Evolutionary conservation across 2,888 invertebrate genomes (phyloP).

Genomic region (Iphiclides podalirius): DNA sequence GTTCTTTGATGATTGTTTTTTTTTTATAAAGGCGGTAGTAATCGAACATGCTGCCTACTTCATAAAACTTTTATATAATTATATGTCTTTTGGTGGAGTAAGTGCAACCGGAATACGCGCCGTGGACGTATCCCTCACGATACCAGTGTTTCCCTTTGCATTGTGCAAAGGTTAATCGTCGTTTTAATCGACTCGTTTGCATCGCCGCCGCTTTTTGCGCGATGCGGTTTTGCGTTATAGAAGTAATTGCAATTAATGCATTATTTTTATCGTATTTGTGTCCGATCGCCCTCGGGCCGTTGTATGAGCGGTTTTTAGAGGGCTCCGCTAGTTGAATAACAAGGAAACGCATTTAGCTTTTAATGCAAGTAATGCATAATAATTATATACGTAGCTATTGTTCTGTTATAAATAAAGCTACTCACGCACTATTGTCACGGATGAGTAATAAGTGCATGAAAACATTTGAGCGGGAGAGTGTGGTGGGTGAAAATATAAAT

Average conservation of each 20-base stretch:
- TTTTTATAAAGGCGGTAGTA: no score
- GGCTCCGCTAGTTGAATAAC: slow-evolving; percentile 11
- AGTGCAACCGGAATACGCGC: no score
- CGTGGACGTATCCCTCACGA: no score
- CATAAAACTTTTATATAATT: neutral
- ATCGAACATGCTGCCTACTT: no score
- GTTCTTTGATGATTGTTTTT: no score
- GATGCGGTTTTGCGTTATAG: slow-evolving; percentile 19
- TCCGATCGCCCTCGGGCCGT: slow-evolving; percentile 15
- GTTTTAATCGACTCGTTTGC: slow-evolving; percentile 30
- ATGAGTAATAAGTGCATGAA: slow-evolving; percentile 2
- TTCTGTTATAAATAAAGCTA: slow-evolving; percentile 4
- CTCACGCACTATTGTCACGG: slow-evolving; percentile 5
- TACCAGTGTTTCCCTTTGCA: slow-evolving; percentile 24
- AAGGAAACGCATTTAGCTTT: slow-evolving; percentile 18
- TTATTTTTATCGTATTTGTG: slow-evolving; percentile 16
- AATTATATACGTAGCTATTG: slow-evolving; percentile 12
- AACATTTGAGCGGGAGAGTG: neutral
- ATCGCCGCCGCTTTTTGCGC: slow-evolving; percentile 20
- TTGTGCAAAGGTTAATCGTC: slow-evolving; percentile 34
- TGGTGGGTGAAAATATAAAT: neutral
- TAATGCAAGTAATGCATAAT: slow-evolving; percentile 17
- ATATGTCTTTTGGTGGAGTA: no score
- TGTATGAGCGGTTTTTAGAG: slow-evolving; percentile 17
- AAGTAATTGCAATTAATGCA: slow-evolving; percentile 20